Percentiles rank a stretch among this genome's conserved stretches.
These are phyloP conservation scores for Hesperophylax magnus DNA, from an alignment of 1,140 invertebrate genomes.

Conservation along the genomic window DNA sequence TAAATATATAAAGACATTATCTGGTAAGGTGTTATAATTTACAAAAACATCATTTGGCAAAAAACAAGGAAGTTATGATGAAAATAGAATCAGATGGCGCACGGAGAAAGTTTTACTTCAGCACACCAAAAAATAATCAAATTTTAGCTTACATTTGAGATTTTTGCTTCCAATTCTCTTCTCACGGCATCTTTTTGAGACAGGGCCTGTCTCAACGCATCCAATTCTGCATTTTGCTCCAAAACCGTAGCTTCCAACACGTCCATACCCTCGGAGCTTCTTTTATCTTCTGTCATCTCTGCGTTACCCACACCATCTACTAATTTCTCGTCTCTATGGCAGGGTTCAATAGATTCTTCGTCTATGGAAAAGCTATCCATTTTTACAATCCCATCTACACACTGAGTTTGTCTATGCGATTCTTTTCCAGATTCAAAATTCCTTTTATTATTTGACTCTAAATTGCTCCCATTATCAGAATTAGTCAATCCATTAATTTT, in stretches of 20 bases:
- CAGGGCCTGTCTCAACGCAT: constrained; percentile 59
- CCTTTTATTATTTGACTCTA: neutral
- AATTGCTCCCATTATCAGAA: too few relatives aligned
- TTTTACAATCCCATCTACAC: neutral
- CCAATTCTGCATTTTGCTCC: constrained; percentile 45
- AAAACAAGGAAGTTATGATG: too few relatives aligned
- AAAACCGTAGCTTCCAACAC: constrained; percentile 40
- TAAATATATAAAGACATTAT: too few relatives aligned
- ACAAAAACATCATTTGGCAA: too few relatives aligned
- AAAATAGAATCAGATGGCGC: too few relatives aligned
- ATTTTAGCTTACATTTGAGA: constrained; percentile 63
- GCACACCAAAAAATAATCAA: too few relatives aligned
- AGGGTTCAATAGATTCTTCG: neutral
- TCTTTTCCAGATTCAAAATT: constrained; percentile 1
- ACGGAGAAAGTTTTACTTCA: too few relatives aligned
- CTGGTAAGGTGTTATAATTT: too few relatives aligned
- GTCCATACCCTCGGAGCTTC: neutral
- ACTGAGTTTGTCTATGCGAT: neutral
- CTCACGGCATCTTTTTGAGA: constrained; percentile 64
- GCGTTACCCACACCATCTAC: neutral
- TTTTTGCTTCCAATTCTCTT: constrained; percentile 65
- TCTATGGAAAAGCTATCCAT: constrained; percentile 2
- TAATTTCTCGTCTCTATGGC: neutral
- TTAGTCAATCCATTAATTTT: neutral
- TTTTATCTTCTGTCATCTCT: neutral